Evolutionary conservation across 2,888 invertebrate genomes (phyloP).

Genomic region (Lymantria dispar): DNA sequence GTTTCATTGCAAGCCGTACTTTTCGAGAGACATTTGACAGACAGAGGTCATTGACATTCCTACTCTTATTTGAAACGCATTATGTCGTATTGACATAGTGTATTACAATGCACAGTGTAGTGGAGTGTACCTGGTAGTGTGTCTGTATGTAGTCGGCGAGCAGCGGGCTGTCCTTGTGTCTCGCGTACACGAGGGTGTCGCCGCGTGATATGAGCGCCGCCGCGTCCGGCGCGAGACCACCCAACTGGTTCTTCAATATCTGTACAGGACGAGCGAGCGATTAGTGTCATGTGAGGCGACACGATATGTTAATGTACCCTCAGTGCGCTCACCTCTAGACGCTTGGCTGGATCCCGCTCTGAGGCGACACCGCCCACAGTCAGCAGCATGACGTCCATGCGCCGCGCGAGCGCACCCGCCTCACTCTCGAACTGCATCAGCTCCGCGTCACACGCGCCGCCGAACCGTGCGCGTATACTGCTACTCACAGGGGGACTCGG

Average conservation of each 20-base stretch:
- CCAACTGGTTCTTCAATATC: slow-evolving; percentile 85
- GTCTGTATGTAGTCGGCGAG: slow-evolving; percentile 82
- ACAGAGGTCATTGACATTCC: too few relatives aligned
- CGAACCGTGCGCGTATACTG: slow-evolving; percentile 25
- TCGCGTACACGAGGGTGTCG: slow-evolving; percentile 87
- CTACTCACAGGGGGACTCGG: not conserved
- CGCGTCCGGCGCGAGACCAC: slow-evolving; percentile 87
- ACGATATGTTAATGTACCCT: not conserved
- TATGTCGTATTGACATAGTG: too few relatives aligned
- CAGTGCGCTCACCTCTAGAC: slow-evolving; percentile 67
- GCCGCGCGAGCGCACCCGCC: slow-evolving; percentile 61
- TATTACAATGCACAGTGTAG: too few relatives aligned
- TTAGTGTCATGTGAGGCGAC: not conserved
- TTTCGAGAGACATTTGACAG: too few relatives aligned
- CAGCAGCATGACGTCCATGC: slow-evolving; percentile 83
- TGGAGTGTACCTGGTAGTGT: slow-evolving; percentile 73
- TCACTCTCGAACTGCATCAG: slow-evolving; percentile 39
- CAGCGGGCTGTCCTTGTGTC: slow-evolving; percentile 80
- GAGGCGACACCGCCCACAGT: slow-evolving; percentile 81
- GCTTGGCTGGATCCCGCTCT: slow-evolving; percentile 84
- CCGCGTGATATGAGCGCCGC: slow-evolving; percentile 90
- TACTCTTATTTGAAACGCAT: too few relatives aligned
- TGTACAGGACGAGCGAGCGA: slow-evolving; percentile 30
- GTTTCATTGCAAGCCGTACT: too few relatives aligned
- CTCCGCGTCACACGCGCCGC: slow-evolving; percentile 36